Evolutionary conservation across 1,140 invertebrate genomes (phyloP).

Genomic region (Drosophila elegans): DNA sequence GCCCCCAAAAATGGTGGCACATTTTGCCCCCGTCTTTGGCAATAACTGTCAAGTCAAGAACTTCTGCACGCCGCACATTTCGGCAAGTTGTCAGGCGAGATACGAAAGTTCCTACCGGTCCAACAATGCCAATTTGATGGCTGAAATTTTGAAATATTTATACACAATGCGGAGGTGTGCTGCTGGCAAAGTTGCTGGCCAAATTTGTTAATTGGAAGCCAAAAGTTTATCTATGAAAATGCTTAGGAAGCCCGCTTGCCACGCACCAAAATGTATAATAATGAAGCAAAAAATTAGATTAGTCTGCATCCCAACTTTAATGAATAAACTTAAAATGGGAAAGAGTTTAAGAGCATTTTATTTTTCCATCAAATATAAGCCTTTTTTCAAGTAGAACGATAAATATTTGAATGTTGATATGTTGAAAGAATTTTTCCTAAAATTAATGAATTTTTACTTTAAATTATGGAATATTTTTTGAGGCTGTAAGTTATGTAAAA

Average conservation of each 20-base stretch:
- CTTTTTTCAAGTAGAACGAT: too few species aligned
- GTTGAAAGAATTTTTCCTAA: too few species aligned
- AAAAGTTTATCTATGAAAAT: conserved; percentile 57
- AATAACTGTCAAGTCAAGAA: conserved; percentile 71
- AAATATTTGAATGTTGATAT: too few species aligned
- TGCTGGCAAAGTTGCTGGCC: conserved; percentile 27
- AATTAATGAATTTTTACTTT: too few species aligned
- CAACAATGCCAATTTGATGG: conserved; percentile 74
- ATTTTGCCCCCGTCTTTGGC: conserved; percentile 25
- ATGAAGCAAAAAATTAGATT: conserved; percentile 43
- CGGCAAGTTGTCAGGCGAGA: conserved; percentile 73
- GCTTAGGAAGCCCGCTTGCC: conserved; percentile 25
- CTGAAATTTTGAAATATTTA: conserved; percentile 61
- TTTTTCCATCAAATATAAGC: too few species aligned
- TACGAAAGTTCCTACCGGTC: conserved; percentile 50
- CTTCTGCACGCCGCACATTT: conserved; percentile 60
- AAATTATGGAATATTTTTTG: too few species aligned
- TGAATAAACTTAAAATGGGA: conserved; percentile 5
- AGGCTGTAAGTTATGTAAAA: too few species aligned
- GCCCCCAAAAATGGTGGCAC: conserved; percentile 17
- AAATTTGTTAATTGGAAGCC: conserved; percentile 64
- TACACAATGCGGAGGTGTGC: conserved; percentile 32
- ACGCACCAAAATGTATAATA: conserved; percentile 33
- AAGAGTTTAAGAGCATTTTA: not conserved
- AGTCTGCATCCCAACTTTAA: conserved; percentile 14